Evolutionary conservation across 1,140 invertebrate genomes (phyloP).

Genomic region (Dendrolimus punctatus): DNA sequence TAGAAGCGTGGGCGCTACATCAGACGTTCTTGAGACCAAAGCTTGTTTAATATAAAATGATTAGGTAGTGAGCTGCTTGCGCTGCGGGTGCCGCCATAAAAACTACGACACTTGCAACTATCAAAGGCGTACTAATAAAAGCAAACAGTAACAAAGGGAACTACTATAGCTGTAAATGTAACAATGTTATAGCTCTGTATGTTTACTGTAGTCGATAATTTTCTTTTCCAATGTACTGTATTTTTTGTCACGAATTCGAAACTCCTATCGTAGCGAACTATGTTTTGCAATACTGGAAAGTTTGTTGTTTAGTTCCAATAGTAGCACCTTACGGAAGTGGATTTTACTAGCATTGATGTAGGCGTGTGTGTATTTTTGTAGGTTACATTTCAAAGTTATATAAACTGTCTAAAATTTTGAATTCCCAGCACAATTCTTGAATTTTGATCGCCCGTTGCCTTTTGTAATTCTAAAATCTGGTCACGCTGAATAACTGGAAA

Average conservation of each 20-base stretch:
- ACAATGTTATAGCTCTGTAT: conserved; percentile 34
- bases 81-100: conserved; percentile 32
- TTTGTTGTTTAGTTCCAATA: too few relatives aligned
- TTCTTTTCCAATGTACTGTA: conserved; percentile 16
- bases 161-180: conserved; percentile 30
- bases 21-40: conserved; percentile 3
- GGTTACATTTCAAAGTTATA: too few relatives aligned
- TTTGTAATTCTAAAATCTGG: too few relatives aligned
- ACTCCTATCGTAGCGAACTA: conserved; percentile 13
- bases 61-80: conserved; percentile 13
- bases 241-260: conserved; percentile 22
- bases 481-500: too few relatives aligned
- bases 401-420: too few relatives aligned
- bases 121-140: conserved; percentile 56
- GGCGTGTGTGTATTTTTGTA: too few relatives aligned
- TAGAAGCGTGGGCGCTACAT: not conserved
- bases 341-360: too few relatives aligned
- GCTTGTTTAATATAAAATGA: conserved; percentile 17
- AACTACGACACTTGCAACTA: conserved; percentile 47
- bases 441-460: too few relatives aligned
- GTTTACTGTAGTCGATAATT: conserved; percentile 31
- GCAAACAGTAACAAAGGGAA: conserved; percentile 40
- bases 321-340: too few relatives aligned
- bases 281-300: conserved; percentile 1
- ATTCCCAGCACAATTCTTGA: too few relatives aligned